Evolutionary conservation across 2,797 vertebrate genomes (phyloP).

Genomic region (Astyanax mexicanus): DNA sequence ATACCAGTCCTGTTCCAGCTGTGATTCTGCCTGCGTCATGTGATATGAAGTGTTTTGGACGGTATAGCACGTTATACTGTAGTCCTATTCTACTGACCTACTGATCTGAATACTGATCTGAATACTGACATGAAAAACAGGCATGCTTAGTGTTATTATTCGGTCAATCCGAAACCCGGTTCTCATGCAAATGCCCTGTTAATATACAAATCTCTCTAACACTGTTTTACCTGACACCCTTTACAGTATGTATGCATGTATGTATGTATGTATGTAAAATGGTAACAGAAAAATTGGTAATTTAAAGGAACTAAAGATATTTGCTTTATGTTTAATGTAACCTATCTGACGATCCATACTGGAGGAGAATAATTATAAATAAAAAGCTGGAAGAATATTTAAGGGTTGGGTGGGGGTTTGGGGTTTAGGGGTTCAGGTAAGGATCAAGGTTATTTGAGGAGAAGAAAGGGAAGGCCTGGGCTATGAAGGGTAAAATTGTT

Average conservation of each 20-base stretch:
- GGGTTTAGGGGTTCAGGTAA: slow-evolving; percentile 14
- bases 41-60: slow-evolving; percentile 6
- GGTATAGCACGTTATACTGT: slow-evolving; percentile 5
- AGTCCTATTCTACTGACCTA: slow-evolving; percentile 56
- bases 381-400: slow-evolving; percentile 13
- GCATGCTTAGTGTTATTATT: slow-evolving; percentile 58
- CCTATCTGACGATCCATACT: slow-evolving; percentile 4
- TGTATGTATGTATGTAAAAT: slow-evolving; percentile 21
- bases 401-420: too few relatives aligned
- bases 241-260: too few relatives aligned
- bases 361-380: neutral
- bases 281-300: too few relatives aligned
- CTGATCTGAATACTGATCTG: slow-evolving; percentile 55
- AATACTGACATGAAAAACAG: slow-evolving; percentile 56
- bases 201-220: slow-evolving; percentile 37
- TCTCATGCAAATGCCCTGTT: slow-evolving; percentile 58
- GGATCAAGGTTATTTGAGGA: slow-evolving; percentile 5
- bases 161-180: slow-evolving; percentile 41
- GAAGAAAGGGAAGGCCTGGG: slow-evolving; percentile 24
- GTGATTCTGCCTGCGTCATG: slow-evolving; percentile 1
- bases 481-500: slow-evolving; percentile 24
- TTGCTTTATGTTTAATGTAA: neutral
- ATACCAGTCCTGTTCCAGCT: slow-evolving; percentile 34
- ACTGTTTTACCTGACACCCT: slow-evolving; percentile 40
- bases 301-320: neutral